Percentiles rank a stretch among this genome's conserved stretches.
Evolutionary conservation across 2,888 invertebrate species (phyloP).

Genomic region (Diabrotica balteata): DNA sequence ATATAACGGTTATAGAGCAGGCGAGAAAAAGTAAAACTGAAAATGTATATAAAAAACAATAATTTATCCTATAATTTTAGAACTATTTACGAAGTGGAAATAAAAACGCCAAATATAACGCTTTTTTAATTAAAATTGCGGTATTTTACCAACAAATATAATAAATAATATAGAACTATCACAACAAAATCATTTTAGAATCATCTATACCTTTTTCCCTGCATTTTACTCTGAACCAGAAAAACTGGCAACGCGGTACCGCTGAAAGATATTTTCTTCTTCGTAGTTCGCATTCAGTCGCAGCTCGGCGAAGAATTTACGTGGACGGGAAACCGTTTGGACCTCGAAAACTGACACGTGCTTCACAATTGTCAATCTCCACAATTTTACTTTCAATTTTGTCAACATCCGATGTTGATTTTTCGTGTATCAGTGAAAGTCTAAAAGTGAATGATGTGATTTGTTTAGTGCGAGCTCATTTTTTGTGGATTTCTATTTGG

Average conservation of each 20-base stretch:
- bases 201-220: not conserved
- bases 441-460: conserved; percentile 16
- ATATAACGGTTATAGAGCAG: too few species aligned
- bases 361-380: conserved; percentile 3
- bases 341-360: conserved; percentile 15
- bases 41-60: too few species aligned
- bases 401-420: conserved; percentile 8
- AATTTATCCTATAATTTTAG: too few species aligned
- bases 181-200: not conserved
- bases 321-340: not conserved
- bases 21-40: too few species aligned
- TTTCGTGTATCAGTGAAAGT: conserved; percentile 15
- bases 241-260: conserved; percentile 4
- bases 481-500: conserved; percentile 15
- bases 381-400: conserved; percentile 15
- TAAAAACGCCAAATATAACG: too few species aligned
- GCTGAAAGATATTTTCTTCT: conserved; percentile 14
- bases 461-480: conserved; percentile 7
- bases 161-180: not conserved
- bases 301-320: conserved; percentile 3
- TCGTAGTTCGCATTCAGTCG: conserved; percentile 12
- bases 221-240: not conserved
- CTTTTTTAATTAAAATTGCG: too few species aligned
- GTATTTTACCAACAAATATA: too few species aligned
- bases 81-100: too few species aligned